Conservation (phyloP, 2,797 vertebrate genomes). For the Cynodonichthys magdalenae region DNA sequence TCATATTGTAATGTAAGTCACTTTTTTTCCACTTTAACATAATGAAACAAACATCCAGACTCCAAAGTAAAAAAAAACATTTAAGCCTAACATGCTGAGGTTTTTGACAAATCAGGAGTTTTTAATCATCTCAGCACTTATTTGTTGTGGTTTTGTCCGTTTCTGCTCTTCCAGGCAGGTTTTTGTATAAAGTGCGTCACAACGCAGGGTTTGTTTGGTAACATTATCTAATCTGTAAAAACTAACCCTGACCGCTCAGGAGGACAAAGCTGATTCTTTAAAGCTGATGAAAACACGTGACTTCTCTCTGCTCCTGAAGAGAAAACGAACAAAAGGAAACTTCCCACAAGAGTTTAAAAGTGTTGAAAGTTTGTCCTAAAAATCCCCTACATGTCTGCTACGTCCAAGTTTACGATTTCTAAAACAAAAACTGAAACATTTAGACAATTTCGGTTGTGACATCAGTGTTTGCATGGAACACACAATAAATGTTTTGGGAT, state of each 20-base stretch:
- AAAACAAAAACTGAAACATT: too few species aligned
- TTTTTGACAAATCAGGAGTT: background rate
- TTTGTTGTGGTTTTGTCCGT: background rate
- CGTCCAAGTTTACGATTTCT: too few species aligned
- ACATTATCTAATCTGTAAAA: background rate
- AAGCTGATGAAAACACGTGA: background rate
- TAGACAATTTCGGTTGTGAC: background rate
- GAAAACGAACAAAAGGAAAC: background rate
- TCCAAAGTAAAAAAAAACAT: background rate
- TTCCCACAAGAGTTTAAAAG: too few species aligned
- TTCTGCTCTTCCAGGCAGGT: background rate
- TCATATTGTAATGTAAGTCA: background rate
- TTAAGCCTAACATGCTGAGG: background rate
- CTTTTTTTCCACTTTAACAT: background rate
- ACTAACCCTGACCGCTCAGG: background rate
- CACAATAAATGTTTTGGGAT: background rate
- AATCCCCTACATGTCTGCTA: too few species aligned
- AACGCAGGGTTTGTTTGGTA: background rate
- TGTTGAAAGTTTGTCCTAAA: background rate
- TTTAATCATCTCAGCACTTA: background rate
- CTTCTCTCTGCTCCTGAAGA: background rate
- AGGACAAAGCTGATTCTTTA: background rate
- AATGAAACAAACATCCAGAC: background rate
- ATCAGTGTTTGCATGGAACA: background rate
- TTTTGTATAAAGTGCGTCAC: background rate